Evolutionary conservation across 2,888 invertebrate species (phyloP).

Genomic region (Baronia brevicornis): DNA sequence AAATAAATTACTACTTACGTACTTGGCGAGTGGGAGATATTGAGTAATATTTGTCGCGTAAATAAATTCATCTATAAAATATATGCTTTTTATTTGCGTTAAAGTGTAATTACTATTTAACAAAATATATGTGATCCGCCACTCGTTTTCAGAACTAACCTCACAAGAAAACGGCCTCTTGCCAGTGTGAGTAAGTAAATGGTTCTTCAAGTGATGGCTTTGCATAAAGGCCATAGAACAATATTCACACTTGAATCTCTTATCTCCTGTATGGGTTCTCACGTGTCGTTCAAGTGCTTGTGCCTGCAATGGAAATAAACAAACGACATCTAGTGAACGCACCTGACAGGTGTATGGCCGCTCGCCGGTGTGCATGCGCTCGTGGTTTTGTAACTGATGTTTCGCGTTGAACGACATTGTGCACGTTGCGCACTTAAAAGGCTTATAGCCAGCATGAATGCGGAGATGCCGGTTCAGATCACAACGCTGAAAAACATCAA

Average conservation of each 20-base stretch:
- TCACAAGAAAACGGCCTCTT: slow-evolving; percentile 46
- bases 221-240: slow-evolving; percentile 49
- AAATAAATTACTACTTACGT: too few relatives aligned
- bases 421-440: slow-evolving; percentile 63
- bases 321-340: too few relatives aligned
- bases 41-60: too few relatives aligned
- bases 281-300: slow-evolving; percentile 45
- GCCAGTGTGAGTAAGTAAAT: slow-evolving; percentile 48
- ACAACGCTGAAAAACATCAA: slow-evolving; percentile 61
- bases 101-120: too few relatives aligned
- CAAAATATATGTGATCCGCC: too few relatives aligned
- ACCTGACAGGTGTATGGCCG: slow-evolving; percentile 69
- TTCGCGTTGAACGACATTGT: slow-evolving; percentile 73
- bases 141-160: slow-evolving; percentile 37
- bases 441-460: slow-evolving; percentile 72
- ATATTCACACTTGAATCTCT: slow-evolving; percentile 41
- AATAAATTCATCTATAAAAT: too few relatives aligned
- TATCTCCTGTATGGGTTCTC: slow-evolving; percentile 47
- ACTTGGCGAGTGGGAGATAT: too few relatives aligned
- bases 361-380: slow-evolving; percentile 71
- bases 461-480: slow-evolving; percentile 69
- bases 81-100: too few relatives aligned
- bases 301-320: too few relatives aligned
- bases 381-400: slow-evolving; percentile 71
- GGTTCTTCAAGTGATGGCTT: slow-evolving; percentile 49